Conservation (phyloP, 2,113 vertebrate genomes). For the Dryoscopus gambensis region DNA sequence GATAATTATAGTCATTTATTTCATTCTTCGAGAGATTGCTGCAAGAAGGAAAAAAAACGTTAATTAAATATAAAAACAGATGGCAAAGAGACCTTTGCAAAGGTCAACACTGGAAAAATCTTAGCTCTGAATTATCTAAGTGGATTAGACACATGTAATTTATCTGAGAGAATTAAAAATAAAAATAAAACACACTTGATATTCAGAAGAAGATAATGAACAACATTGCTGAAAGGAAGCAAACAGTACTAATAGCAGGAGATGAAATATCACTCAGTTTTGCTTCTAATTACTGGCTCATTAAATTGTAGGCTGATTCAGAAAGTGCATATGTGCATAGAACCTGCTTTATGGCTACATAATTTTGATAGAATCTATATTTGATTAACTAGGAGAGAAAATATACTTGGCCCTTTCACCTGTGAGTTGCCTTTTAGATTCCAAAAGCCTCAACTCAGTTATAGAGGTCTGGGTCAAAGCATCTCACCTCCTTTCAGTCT, state of each 20-base stretch:
- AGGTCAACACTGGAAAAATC: slow-evolving; percentile 7
- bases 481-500: background rate
- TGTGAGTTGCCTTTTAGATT: background rate
- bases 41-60: background rate
- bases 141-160: slow-evolving; percentile 17
- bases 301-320: background rate
- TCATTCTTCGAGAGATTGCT: slow-evolving; percentile 10
- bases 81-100: slow-evolving; percentile 32
- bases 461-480: background rate
- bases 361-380: background rate
- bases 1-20: slow-evolving; percentile 14
- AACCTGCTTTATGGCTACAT: background rate
- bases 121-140: slow-evolving; percentile 27
- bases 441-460: background rate
- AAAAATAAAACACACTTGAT: slow-evolving; percentile 1
- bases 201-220: slow-evolving; percentile 33
- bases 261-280: background rate
- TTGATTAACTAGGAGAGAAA: background rate
- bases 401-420: background rate
- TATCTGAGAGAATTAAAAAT: slow-evolving; percentile 15
- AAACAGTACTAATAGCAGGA: background rate
- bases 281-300: background rate
- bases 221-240: background rate
- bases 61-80: slow-evolving; percentile 61
- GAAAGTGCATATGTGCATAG: background rate